A percentile compares a stretch with the other conserved stretches of the same genome.
Evolutionary conservation across 1,140 invertebrate species (phyloP).

Genomic region (Drosophila micromelanica): DNA sequence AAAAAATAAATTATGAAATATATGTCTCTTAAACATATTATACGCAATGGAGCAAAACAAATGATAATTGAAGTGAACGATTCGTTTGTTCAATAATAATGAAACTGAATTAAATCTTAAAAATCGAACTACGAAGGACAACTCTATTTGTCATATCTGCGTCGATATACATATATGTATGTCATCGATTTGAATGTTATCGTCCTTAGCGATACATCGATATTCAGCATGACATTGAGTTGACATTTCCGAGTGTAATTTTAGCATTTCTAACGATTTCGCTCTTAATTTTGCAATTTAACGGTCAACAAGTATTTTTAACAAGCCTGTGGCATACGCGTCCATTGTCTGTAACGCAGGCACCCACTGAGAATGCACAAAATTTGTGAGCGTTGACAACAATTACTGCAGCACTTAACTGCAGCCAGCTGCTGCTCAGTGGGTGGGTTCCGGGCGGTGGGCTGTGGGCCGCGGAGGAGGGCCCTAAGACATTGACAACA

Average conservation of each 20-base stretch:
- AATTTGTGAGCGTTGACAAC: slow-evolving; percentile 16
- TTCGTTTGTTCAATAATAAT: too few relatives aligned
- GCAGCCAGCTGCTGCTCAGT: slow-evolving; percentile 35
- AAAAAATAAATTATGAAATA: too few relatives aligned
- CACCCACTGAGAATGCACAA: slow-evolving; percentile 29
- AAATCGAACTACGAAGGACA: too few relatives aligned
- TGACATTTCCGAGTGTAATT: slow-evolving; percentile 55
- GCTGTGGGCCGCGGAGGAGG: slow-evolving; percentile 17
- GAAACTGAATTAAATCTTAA: too few relatives aligned
- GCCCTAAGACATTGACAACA: slow-evolving; percentile 43
- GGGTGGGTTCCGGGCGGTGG: slow-evolving; percentile 24
- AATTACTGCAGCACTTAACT: slow-evolving; percentile 30
- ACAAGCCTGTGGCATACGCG: not conserved
- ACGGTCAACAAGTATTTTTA: slow-evolving; percentile 17
- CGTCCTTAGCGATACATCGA: slow-evolving; percentile 37
- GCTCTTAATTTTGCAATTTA: slow-evolving; percentile 32
- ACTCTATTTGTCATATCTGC: not conserved
- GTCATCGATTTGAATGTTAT: slow-evolving; percentile 15
- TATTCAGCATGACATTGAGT: slow-evolving; percentile 53
- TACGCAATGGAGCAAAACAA: too few relatives aligned
- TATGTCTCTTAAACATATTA: too few relatives aligned
- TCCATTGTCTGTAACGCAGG: not conserved
- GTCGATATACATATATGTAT: not conserved
- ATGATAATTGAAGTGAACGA: too few relatives aligned
- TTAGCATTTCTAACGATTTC: slow-evolving; percentile 47